Conservation (phyloP, 2,888 invertebrate genomes). For the Julus scandinavius region DNA sequence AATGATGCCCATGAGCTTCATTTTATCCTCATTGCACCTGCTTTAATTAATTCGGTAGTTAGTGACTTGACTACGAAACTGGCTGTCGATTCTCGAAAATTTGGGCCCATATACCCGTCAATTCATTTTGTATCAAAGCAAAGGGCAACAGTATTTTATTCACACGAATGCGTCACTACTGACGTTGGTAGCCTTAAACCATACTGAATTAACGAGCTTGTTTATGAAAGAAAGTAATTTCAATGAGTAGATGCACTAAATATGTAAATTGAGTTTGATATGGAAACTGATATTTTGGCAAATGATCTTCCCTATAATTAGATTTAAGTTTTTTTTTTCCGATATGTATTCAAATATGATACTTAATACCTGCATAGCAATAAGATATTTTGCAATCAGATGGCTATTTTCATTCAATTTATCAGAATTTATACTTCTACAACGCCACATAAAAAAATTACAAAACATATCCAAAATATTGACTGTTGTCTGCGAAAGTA, state of each 20-base stretch:
- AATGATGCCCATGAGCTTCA: conserved; percentile 29
- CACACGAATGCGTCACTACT: not conserved
- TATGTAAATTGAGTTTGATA: not conserved
- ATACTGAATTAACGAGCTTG: not conserved
- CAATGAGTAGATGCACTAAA: not conserved
- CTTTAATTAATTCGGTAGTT: conserved; percentile 34
- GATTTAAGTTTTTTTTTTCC: no score
- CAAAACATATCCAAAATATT: no score
- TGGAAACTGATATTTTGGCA: not conserved
- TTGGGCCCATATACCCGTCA: not conserved
- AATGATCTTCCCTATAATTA: not conserved
- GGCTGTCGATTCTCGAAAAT: not conserved
- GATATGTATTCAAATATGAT: no score
- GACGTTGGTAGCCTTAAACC: not conserved
- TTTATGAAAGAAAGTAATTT: not conserved
- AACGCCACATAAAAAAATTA: no score
- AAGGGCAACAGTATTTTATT: conserved; percentile 1
- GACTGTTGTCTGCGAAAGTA: no score
- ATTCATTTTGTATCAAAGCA: not conserved
- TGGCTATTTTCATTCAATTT: no score
- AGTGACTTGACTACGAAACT: not conserved
- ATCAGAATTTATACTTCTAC: no score
- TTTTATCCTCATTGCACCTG: conserved; percentile 16
- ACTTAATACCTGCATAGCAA: no score
- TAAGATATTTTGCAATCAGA: no score